Evolutionary conservation across 2,113 vertebrate species (phyloP).

Genomic region (Sminthopsis crassicaudata): DNA sequence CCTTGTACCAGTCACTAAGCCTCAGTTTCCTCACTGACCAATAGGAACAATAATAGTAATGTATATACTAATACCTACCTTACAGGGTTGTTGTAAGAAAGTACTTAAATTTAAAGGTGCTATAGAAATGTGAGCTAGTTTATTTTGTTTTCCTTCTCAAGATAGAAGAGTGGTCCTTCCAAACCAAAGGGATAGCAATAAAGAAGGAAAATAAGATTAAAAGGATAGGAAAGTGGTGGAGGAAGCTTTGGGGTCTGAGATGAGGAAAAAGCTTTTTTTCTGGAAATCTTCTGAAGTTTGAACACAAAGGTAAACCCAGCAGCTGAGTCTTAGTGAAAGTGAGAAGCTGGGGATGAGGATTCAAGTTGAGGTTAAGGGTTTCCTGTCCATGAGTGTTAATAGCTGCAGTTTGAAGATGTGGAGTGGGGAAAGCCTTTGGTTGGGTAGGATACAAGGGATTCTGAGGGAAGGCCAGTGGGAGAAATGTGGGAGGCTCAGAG

Average conservation of each 20-base stretch:
- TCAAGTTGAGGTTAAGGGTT: neutral
- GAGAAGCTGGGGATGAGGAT: neutral
- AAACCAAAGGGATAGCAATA: neutral
- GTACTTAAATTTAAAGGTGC: neutral
- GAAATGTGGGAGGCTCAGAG: neutral
- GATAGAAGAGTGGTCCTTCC: neutral
- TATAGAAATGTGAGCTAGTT: neutral
- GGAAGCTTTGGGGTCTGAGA: neutral
- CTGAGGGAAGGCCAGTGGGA: neutral
- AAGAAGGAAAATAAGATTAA: neutral
- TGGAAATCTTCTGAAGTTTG: neutral
- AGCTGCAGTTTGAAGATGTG: slow-evolving; percentile 3
- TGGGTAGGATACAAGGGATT: neutral
- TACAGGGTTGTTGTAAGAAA: neutral
- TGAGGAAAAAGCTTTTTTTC: neutral
- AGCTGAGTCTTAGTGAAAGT: neutral
- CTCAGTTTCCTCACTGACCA: neutral
- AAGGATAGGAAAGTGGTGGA: neutral
- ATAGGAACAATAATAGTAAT: neutral
- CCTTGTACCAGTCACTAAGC: neutral
- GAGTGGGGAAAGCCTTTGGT: slow-evolving; percentile 38
- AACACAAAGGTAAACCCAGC: neutral
- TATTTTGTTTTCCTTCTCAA: neutral
- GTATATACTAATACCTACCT: neutral
- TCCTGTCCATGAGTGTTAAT: slow-evolving; percentile 24